Base-by-base conservation (phyloP, 1,140 invertebrate genomes). In the Drosophila saltans region DNA sequence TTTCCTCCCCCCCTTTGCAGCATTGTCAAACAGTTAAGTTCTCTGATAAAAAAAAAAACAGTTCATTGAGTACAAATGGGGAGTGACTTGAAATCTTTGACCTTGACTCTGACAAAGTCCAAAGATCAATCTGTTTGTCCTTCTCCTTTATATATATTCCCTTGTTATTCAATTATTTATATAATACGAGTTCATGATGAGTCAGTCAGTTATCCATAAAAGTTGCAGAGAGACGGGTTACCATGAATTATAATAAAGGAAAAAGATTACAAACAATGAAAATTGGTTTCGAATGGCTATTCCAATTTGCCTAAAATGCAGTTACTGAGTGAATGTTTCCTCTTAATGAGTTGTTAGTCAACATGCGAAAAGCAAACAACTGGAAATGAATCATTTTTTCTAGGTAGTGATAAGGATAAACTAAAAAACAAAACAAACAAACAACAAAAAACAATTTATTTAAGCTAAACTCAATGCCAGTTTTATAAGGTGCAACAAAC, bases 51-150 rank as follows among this genome's bases (percentile, higher is more conserved):
- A 16, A n/a, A n/a, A n/a, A 45, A 5, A 36, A 36, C 6, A 36
- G 6, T 45, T 48, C 5, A 11, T 45, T 48, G 6, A 48, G 45
- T 4, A 48, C 1, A 9, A 24, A 26, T 48, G 45, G 2, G 1
- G 33, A 36, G 0, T 36, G 33, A 36, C 33, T 36, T 36, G n/a
- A 9, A 48, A 26, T 52, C 2, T 26, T 40, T 69, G 57, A 61
- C 63, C 62, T 74, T 75, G 72, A 67, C 63, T 74, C 56, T 9
- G 8, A 43, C 21, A 71, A 5, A 39, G 24, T 36, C 41, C 45
- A 2, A 52, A 52, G 45, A 52, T 52, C 45, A 52, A 10, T 10
- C 7, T 52, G 8, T 10, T 48, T 52, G 21, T 52, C 45, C 45
- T 52, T 26, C 21, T 52, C 6, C 45, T 26, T 24, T 52, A 21